These are phyloP conservation scores for Acropternis orthonyx DNA, from an alignment of 2,797 vertebrate genomes.

Conservation along the genomic window DNA sequence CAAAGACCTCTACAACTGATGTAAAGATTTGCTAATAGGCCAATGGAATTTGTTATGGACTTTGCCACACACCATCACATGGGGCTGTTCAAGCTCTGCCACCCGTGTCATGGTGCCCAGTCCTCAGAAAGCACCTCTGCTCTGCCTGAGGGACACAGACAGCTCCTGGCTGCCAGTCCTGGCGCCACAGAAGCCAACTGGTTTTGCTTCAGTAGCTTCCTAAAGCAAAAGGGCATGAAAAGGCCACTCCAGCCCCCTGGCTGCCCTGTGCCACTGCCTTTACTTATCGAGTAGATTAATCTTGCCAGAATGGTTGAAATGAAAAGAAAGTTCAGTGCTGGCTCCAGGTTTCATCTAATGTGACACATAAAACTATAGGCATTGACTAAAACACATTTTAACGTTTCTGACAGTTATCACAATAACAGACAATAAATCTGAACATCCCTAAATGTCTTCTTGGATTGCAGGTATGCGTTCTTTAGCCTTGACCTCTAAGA, in stretches of 20 bases:
- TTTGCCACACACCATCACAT: fast-evolving
- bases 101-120: fast-evolving
- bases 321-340: neutral
- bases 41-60: fast-evolving
- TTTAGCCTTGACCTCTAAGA: neutral
- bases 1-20: neutral
- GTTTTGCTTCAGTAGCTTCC: neutral
- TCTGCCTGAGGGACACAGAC: neutral
- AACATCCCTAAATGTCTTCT: neutral
- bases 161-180: neutral
- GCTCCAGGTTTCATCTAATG: neutral
- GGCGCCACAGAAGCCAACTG: neutral
- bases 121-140: neutral
- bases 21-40: neutral
- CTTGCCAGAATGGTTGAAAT: neutral
- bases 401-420: fast-evolving
- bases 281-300: neutral
- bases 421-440: neutral
- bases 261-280: neutral
- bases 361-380: neutral
- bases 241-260: neutral
- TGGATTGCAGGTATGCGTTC: neutral
- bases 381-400: neutral
- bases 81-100: neutral
- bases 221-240: neutral